phyloP scores from a whole-genome alignment of 2,797 vertebrate genomes.

The Sebastes taczanowskii region DNA sequence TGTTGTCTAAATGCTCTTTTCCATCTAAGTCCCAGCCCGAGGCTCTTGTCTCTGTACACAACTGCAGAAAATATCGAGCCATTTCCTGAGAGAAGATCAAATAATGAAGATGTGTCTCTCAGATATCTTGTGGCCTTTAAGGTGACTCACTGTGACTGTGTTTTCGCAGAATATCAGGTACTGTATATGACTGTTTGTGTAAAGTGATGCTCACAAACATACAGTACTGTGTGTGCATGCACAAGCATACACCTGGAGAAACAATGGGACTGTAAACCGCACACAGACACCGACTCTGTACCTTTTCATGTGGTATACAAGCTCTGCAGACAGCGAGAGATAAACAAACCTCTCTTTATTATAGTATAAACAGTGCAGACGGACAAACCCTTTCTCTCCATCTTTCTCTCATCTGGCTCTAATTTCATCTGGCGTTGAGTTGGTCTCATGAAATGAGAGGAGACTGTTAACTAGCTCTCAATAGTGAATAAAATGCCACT shows the following conservation, averaged over 20 bases:
- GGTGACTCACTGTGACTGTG: slow-evolving; percentile 29
- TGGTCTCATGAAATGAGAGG: slow-evolving; percentile 36
- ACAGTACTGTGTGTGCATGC: background rate
- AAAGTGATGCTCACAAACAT: slow-evolving; percentile 15
- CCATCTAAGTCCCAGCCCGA: slow-evolving; percentile 44
- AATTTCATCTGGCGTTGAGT: slow-evolving; percentile 35
- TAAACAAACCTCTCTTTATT: slow-evolving; percentile 18
- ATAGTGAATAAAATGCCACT: slow-evolving; percentile 26
- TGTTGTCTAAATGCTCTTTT: slow-evolving; percentile 49
- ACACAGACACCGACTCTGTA: background rate
- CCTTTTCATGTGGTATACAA: background rate
- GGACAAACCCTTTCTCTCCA: background rate
- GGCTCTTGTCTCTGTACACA: slow-evolving; percentile 41
- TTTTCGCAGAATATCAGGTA: slow-evolving; percentile 15
- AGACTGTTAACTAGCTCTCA: slow-evolving; percentile 46
- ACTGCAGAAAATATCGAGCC: slow-evolving; percentile 43
- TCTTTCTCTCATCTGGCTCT: slow-evolving; percentile 43
- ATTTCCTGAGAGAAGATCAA: slow-evolving; percentile 61
- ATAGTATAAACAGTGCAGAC: background rate
- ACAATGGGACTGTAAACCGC: slow-evolving; percentile 8
- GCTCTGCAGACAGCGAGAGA: slow-evolving; percentile 10
- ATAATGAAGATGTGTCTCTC: slow-evolving; percentile 57
- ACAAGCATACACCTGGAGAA: slow-evolving; percentile 22
- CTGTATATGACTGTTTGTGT: background rate
- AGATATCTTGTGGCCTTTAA: slow-evolving; percentile 49